phyloP scores from a whole-genome alignment of 2,113 vertebrate genomes.

The Microcebus tavaratra region DNA sequence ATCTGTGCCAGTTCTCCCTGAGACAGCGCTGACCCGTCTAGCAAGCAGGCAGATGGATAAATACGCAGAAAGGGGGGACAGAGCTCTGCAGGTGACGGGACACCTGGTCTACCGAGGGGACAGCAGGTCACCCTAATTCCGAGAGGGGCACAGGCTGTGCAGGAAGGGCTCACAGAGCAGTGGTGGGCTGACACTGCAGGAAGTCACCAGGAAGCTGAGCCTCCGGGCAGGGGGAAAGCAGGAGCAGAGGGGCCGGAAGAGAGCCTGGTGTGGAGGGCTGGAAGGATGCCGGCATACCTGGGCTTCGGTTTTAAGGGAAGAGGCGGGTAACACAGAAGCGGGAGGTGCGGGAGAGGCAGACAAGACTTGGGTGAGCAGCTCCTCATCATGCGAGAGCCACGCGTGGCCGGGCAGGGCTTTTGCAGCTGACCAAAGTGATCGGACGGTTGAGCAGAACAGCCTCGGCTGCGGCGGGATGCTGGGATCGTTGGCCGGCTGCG shows the following conservation, averaged over 20 bases:
- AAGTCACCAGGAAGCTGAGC: fast-evolving
- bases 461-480: fast-evolving
- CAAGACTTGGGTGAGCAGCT: not conserved
- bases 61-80: fast-evolving
- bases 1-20: not conserved
- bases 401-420: not conserved
- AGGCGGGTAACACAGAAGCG: not conserved
- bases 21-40: too few relatives aligned
- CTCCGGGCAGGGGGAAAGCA: not conserved
- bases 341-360: not conserved
- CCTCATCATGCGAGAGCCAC: fast-evolving
- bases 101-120: not conserved
- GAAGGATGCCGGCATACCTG: fast-evolving
- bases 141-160: not conserved
- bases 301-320: not conserved
- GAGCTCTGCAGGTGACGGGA: too few relatives aligned
- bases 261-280: fast-evolving
- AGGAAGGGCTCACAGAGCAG: not conserved
- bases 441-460: not conserved
- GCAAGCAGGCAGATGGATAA: too few relatives aligned
- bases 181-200: fast-evolving
- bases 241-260: not conserved
- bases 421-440: fast-evolving
- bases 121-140: not conserved
- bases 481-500: fast-evolving